phyloP scores from a whole-genome alignment of 2,888 invertebrate species.

The Drosophila cognata region DNA sequence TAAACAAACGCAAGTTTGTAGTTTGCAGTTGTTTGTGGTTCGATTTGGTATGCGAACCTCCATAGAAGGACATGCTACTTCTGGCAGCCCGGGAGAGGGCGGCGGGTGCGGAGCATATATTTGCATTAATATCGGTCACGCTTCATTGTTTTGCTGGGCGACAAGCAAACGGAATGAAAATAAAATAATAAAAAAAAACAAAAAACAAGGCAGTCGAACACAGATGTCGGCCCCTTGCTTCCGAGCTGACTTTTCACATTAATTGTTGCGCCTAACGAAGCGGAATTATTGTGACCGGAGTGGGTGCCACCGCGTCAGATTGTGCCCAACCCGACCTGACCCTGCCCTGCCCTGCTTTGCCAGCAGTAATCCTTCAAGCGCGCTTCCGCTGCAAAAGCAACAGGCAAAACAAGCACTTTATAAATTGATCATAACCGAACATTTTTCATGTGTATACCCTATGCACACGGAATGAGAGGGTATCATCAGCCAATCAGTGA shows the following conservation, averaged over 20 bases:
- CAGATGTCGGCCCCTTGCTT: slow-evolving; percentile 7
- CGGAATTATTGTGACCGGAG: slow-evolving; percentile 66
- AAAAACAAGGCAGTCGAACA: background rate
- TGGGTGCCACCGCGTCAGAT: slow-evolving; percentile 35
- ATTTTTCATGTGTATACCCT: slow-evolving; percentile 2
- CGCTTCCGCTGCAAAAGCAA: slow-evolving; percentile 63
- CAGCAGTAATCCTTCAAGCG: slow-evolving; percentile 72
- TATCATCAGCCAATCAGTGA: background rate
- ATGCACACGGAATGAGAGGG: background rate
- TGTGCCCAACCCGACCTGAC: background rate
- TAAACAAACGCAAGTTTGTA: slow-evolving; percentile 54
- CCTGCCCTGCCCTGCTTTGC: slow-evolving; percentile 4
- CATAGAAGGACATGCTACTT: slow-evolving; percentile 34
- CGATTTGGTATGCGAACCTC: background rate
- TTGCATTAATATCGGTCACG: slow-evolving; percentile 75
- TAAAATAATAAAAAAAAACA: background rate
- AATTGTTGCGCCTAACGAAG: slow-evolving; percentile 77
- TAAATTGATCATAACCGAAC: slow-evolving; percentile 16
- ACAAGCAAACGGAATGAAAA: slow-evolving; percentile 27
- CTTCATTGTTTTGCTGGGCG: slow-evolving; percentile 62
- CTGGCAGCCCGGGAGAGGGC: no score
- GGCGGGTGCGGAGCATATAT: slow-evolving; percentile 25
- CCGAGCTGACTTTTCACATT: slow-evolving; percentile 41
- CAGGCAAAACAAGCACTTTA: slow-evolving; percentile 15
- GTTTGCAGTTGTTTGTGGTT: slow-evolving; percentile 25